Conservation (phyloP, 1,140 invertebrate genomes). For the Penaeus japonicus region DNA sequence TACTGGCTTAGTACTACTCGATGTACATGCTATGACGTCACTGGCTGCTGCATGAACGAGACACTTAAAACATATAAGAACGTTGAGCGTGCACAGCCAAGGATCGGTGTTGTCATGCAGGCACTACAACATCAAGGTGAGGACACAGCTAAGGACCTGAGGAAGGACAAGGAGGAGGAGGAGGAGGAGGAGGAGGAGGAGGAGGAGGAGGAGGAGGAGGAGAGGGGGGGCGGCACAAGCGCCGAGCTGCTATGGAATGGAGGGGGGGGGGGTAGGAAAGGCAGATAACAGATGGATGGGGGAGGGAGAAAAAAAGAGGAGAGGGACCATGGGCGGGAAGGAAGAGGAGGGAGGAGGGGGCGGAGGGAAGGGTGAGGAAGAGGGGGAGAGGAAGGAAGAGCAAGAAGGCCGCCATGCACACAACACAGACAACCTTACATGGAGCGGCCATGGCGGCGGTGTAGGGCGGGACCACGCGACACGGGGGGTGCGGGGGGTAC, state of each 20-base stretch:
- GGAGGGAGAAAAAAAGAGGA: background rate
- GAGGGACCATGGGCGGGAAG: background rate
- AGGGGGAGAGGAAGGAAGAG: background rate
- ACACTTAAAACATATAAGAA: too few relatives aligned
- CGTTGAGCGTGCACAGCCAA: background rate
- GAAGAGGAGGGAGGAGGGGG: background rate
- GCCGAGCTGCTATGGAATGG: too few relatives aligned
- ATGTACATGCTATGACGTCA: background rate
- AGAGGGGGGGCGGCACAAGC: too few relatives aligned
- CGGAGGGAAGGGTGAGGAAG: background rate
- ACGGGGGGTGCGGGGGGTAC: slow-evolving; percentile 44
- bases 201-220: too few relatives aligned
- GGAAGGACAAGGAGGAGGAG: background rate
- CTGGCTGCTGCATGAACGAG: background rate
- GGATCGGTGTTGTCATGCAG: background rate
- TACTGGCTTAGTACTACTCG: too few relatives aligned
- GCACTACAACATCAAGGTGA: too few relatives aligned
- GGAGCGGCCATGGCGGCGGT: slow-evolving; percentile 53
- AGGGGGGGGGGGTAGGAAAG: background rate
- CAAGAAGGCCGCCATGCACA: slow-evolving; percentile 42
- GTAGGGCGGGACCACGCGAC: slow-evolving; percentile 47
- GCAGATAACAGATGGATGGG: background rate
- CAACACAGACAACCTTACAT: slow-evolving; percentile 54
- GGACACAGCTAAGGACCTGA: too few relatives aligned
- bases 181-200: background rate